Evolutionary conservation across 2,797 vertebrate genomes (phyloP).

Genomic region (Heteromormyrus szaboi): DNA sequence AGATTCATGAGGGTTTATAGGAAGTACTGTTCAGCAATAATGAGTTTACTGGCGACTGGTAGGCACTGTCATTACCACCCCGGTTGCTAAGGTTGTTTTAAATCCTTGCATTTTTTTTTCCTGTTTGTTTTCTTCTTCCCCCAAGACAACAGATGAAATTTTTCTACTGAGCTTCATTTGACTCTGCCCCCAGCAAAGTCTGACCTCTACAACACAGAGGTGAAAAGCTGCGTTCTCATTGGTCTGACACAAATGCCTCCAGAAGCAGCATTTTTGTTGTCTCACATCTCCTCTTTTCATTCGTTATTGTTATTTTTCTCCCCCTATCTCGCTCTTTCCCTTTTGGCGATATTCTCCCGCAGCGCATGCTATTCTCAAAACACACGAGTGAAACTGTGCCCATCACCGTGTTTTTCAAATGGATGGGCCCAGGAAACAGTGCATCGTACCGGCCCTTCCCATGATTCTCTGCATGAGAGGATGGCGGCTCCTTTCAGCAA

Average conservation of each 20-base stretch:
- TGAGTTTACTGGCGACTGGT: slow-evolving; percentile 21
- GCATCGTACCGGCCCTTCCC: background rate
- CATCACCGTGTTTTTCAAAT: background rate
- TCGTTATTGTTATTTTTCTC: slow-evolving; percentile 45
- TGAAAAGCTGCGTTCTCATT: slow-evolving; percentile 62
- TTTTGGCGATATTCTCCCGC: slow-evolving; percentile 22
- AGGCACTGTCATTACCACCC: slow-evolving; percentile 36
- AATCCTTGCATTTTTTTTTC: slow-evolving; percentile 16
- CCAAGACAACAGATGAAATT: slow-evolving; percentile 36
- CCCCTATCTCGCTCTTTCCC: background rate
- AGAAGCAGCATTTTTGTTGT: slow-evolving; percentile 66
- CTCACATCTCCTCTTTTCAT: slow-evolving; percentile 69
- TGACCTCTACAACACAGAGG: slow-evolving; percentile 66
- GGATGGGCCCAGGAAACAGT: background rate
- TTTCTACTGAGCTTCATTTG: slow-evolving; percentile 50
- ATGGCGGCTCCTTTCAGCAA: background rate
- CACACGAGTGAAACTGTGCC: slow-evolving; percentile 21
- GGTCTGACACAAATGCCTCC: slow-evolving; percentile 65
- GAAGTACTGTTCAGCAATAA: background rate
- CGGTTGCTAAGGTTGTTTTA: slow-evolving; percentile 6
- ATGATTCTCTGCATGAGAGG: background rate
- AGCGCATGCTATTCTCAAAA: background rate
- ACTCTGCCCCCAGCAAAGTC: slow-evolving; percentile 56
- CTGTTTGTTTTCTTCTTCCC: slow-evolving; percentile 31
- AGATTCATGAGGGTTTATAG: background rate